A percentile compares a stretch with the other conserved stretches of the same genome.
Evolutionary conservation across 2,888 invertebrate genomes (phyloP).

Genomic region (Stratiomys singularior): DNA sequence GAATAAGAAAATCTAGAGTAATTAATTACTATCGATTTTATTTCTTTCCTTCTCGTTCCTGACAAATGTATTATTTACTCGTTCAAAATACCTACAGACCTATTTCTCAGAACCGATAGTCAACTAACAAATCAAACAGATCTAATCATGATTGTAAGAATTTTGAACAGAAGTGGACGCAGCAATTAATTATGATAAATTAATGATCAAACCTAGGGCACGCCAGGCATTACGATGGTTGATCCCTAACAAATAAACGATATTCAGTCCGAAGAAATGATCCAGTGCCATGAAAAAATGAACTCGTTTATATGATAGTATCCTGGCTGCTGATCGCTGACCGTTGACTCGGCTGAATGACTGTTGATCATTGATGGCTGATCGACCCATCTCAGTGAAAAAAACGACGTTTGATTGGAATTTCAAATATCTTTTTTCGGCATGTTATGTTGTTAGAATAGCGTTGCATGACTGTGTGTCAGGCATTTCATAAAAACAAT

Average conservation of each 20-base stretch:
- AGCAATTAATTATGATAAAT: slow-evolving; percentile 52
- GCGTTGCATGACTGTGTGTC: slow-evolving; percentile 41
- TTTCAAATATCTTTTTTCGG: slow-evolving; percentile 50
- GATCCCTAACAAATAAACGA: slow-evolving; percentile 16
- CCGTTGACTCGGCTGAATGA: not conserved
- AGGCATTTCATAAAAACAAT: slow-evolving; percentile 48
- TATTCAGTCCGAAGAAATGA: slow-evolving; percentile 12
- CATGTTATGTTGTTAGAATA: slow-evolving; percentile 47
- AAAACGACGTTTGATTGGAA: slow-evolving; percentile 51
- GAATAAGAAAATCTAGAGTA: not conserved
- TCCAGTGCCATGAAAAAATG: slow-evolving; percentile 32
- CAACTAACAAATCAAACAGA: slow-evolving; percentile 29
- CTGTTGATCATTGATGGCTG: slow-evolving; percentile 32
- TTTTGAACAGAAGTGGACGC: slow-evolving; percentile 45
- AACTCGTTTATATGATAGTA: slow-evolving; percentile 46
- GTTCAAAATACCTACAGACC: not conserved
- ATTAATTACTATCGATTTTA: not conserved
- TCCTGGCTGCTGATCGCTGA: slow-evolving; percentile 28
- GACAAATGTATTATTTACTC: slow-evolving; percentile 14
- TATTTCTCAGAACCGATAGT: slow-evolving; percentile 15
- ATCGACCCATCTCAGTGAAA: slow-evolving; percentile 26
- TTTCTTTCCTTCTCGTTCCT: not conserved
- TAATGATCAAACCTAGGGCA: slow-evolving; percentile 49
- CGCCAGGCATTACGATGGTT: slow-evolving; percentile 35
- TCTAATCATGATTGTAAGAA: slow-evolving; percentile 16